Conservation (phyloP, 2,888 invertebrate species). For the Mesorhabditis sp. region DNA sequence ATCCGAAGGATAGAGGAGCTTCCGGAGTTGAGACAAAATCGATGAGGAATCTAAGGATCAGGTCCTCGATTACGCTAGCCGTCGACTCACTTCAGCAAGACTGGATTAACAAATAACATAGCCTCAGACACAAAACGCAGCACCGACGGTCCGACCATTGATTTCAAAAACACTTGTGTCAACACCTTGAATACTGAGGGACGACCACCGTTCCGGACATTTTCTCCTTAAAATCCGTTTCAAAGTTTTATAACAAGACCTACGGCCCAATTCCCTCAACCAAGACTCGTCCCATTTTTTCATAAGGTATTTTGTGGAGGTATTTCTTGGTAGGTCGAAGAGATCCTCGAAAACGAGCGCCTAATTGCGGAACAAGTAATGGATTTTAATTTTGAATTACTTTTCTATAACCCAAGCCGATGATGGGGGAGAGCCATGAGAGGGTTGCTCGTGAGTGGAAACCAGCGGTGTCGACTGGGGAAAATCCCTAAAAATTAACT, state of each 20-base stretch:
- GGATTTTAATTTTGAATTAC: background rate
- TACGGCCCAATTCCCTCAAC: background rate
- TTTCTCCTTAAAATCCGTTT: background rate
- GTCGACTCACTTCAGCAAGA: slow-evolving; percentile 36
- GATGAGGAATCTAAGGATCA: slow-evolving; percentile 40
- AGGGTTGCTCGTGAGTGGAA: background rate
- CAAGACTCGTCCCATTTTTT: background rate
- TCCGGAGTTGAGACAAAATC: slow-evolving; percentile 38
- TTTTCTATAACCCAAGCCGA: background rate
- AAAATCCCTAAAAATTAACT: background rate
- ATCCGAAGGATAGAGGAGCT: slow-evolving; percentile 40
- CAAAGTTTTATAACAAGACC: background rate
- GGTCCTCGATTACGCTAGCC: background rate
- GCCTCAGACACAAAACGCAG: slow-evolving; percentile 41
- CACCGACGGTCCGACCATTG: background rate
- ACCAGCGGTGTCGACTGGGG: slow-evolving; percentile 2
- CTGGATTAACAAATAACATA: slow-evolving; percentile 46
- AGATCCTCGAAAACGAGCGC: background rate
- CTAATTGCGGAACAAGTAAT: background rate
- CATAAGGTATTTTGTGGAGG: slow-evolving; percentile 1
- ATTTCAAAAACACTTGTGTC: background rate
- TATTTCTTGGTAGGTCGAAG: background rate
- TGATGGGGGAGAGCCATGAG: background rate
- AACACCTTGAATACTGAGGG: background rate
- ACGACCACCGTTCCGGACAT: background rate